These are phyloP conservation scores for Lutjanus argentimaculatus DNA, from an alignment of 2,797 vertebrate genomes.

Conservation along the genomic window DNA sequence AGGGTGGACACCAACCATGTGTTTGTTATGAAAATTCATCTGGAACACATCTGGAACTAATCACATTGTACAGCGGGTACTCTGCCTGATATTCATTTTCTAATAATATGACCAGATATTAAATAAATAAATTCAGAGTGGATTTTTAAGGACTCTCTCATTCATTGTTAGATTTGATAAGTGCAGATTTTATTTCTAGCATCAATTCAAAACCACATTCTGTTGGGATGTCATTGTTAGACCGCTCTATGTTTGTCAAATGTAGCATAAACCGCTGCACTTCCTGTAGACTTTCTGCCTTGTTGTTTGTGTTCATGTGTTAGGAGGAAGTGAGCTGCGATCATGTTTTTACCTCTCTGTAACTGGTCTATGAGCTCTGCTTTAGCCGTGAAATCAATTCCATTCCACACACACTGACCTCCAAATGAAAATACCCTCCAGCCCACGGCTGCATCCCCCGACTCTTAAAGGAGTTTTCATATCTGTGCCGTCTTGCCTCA, in stretches of 20 bases:
- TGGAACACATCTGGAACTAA: conserved; percentile 31
- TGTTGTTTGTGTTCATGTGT: conserved; percentile 26
- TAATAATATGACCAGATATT: background rate
- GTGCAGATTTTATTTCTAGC: background rate
- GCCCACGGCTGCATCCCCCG: conserved; percentile 18
- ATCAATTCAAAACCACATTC: conserved; percentile 17
- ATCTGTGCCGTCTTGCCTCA: conserved; percentile 32
- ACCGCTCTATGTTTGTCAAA: conserved; percentile 10
- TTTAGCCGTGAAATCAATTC: conserved; percentile 70
- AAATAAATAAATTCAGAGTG: background rate
- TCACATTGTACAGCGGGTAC: conserved; percentile 1
- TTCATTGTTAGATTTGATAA: background rate
- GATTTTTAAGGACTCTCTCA: background rate
- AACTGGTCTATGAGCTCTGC: conserved; percentile 24
- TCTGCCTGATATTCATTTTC: background rate
- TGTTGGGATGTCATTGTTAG: conserved; percentile 3
- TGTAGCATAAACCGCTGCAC: conserved; percentile 18
- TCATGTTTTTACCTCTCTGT: conserved; percentile 30
- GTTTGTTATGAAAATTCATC: conserved; percentile 18
- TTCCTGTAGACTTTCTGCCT: conserved; percentile 11
- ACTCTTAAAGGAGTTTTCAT: conserved; percentile 56
- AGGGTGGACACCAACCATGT: background rate
- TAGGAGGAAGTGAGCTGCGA: conserved; percentile 13
- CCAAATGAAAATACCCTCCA: conserved; percentile 60
- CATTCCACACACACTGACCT: conserved; percentile 53